Percentiles rank a stretch among this genome's conserved stretches.
phyloP scores from a whole-genome alignment of 2,888 invertebrate species.

The Cremastobaeus sp. region DNA sequence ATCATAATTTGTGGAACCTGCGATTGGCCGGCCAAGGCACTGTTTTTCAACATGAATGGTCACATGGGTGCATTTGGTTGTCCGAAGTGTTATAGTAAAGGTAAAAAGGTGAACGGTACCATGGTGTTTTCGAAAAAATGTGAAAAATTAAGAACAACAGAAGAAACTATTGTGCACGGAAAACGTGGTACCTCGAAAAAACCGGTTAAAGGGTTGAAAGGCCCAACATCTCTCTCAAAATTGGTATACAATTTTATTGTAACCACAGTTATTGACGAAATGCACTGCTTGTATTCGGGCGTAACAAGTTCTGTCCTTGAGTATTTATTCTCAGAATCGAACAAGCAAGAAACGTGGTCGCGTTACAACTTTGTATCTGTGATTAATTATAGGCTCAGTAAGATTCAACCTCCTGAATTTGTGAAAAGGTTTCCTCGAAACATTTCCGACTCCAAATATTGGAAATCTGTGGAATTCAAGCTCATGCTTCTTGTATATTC shows the following conservation, averaged over 20 bases:
- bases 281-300: conserved; percentile 59
- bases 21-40: conserved; percentile 20
- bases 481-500: conserved; percentile 57
- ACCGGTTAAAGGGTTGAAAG: conserved; percentile 46
- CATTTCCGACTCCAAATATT: conserved; percentile 51
- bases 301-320: conserved; percentile 37
- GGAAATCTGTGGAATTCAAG: conserved; percentile 62
- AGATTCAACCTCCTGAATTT: conserved; percentile 54
- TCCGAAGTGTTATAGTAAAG: background rate
- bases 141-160: conserved; percentile 4
- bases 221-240: conserved; percentile 31
- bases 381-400: conserved; percentile 38
- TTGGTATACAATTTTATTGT: conserved; percentile 42
- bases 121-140: background rate
- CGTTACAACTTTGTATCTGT: conserved; percentile 3
- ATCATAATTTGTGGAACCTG: conserved; percentile 21
- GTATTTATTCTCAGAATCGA: conserved; percentile 42
- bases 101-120: background rate
- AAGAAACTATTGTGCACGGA: background rate
- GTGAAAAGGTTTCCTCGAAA: conserved; percentile 48
- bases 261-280: conserved; percentile 46
- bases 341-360: background rate
- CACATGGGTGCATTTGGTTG: conserved; percentile 14
- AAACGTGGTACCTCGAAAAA: background rate
- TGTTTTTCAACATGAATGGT: conserved; percentile 16